These are phyloP conservation scores for Bolinopsis microptera DNA, from an alignment of 37 sponge, comb jelly and placozoan species.

Conservation along the genomic window DNA sequence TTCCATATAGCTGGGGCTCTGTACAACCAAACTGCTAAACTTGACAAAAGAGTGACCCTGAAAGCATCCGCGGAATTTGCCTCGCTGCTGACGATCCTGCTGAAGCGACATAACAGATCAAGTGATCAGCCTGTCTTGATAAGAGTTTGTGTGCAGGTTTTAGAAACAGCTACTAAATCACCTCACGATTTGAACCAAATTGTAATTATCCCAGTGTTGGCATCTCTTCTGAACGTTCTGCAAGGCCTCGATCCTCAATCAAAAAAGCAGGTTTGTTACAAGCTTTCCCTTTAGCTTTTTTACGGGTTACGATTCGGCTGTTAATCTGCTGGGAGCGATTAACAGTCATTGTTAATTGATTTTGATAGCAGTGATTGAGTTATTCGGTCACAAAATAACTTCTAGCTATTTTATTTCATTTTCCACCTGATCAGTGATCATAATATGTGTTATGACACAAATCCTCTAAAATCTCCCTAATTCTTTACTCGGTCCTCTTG, in stretches of 20 bases:
- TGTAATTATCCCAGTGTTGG: conserved; percentile 47
- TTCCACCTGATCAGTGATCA: no score
- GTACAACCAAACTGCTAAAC: conserved; percentile 58
- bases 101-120: conserved; percentile 35
- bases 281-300: no score
- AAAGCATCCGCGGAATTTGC: conserved; percentile 56
- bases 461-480: no score
- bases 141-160: conserved; percentile 42
- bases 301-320: no score
- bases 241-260: conserved; percentile 8
- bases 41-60: conserved; percentile 35
- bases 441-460: no score
- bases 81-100: not conserved
- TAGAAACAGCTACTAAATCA: conserved; percentile 53
- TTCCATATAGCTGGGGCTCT: conserved; percentile 62
- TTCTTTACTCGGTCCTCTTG: no score
- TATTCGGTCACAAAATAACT: no score
- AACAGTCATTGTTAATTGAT: no score
- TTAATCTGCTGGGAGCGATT: no score
- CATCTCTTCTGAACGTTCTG: conserved; percentile 31
- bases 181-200: conserved; percentile 29
- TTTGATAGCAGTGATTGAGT: no score
- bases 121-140: conserved; percentile 42
- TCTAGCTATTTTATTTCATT: no score
- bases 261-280: conserved; percentile 34